A percentile compares a stretch with the other conserved stretches of the same genome.
These are phyloP conservation scores for Nyctereutes procyonoides DNA, from an alignment of 2,113 vertebrate genomes.

Conservation along the genomic window DNA sequence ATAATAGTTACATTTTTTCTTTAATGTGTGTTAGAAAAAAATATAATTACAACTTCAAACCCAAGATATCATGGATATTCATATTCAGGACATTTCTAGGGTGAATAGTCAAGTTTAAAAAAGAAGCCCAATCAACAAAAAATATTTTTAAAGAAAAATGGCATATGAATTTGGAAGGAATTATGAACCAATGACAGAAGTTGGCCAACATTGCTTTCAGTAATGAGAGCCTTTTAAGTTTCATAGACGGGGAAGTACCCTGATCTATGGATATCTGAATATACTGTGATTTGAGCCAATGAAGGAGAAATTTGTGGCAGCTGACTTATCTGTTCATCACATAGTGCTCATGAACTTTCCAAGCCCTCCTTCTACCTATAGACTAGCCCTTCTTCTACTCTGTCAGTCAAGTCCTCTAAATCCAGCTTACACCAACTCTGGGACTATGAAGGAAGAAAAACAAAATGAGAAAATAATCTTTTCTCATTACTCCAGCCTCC, in stretches of 20 bases:
- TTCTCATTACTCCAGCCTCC: background rate
- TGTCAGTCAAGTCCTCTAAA: background rate
- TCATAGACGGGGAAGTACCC: background rate
- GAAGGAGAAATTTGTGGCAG: background rate
- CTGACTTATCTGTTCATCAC: background rate
- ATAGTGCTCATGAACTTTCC: background rate
- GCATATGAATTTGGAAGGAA: background rate
- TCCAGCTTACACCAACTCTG: background rate
- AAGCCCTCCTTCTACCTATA: background rate
- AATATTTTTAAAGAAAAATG: background rate
- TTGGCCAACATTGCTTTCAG: background rate
- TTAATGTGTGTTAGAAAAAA: conserved; percentile 12
- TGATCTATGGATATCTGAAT: background rate
- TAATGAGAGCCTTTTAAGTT: background rate
- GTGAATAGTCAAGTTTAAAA: background rate
- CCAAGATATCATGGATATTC: background rate
- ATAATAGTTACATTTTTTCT: background rate
- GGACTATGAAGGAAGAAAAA: background rate
- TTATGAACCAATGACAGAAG: background rate
- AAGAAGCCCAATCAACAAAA: conserved; percentile 23
- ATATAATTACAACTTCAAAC: background rate
- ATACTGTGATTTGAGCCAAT: background rate
- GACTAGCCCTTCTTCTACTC: background rate
- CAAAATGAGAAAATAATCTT: background rate
- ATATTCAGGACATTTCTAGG: background rate